A percentile compares a stretch with the other conserved stretches of the same genome.
These are phyloP conservation scores for Patella vulgata DNA, from an alignment of 1,140 invertebrate genomes.

Conservation along the genomic window DNA sequence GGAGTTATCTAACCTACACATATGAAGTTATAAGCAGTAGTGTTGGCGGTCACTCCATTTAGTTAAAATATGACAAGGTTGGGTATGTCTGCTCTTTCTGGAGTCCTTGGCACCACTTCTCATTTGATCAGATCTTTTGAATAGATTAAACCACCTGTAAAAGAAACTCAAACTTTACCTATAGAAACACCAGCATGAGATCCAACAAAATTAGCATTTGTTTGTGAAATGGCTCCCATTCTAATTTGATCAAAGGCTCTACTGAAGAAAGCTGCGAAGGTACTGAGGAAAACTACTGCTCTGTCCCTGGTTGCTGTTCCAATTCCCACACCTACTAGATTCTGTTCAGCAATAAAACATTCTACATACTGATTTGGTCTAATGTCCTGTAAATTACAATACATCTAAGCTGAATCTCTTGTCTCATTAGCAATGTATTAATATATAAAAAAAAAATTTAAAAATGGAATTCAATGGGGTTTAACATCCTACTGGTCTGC, in stretches of 20 bases:
- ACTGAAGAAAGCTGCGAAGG: conserved; percentile 98
- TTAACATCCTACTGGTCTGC: too few relatives aligned
- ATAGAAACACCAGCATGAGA: conserved; percentile 96
- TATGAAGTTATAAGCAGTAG: too few relatives aligned
- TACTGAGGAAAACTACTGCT: conserved; percentile 91
- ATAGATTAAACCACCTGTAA: too few relatives aligned
- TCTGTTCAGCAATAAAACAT: conserved; percentile 99
- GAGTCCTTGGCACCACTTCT: too few relatives aligned
- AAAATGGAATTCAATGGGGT: too few relatives aligned
- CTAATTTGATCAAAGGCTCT: conserved; percentile 96
- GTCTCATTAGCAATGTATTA: neutral
- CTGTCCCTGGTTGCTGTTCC: conserved; percentile 87
- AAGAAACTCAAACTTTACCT: conserved; percentile 65
- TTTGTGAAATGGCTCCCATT: conserved; percentile 99
- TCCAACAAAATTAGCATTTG: conserved; percentile 93
- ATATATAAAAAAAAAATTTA: neutral
- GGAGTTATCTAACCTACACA: too few relatives aligned
- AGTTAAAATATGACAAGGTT: too few relatives aligned
- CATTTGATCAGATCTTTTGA: too few relatives aligned
- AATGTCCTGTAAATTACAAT: conserved; percentile 50
- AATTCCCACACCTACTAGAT: conserved; percentile 94
- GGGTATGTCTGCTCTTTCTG: too few relatives aligned
- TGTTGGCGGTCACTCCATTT: too few relatives aligned
- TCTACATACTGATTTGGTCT: conserved; percentile 86
- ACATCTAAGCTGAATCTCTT: neutral